Conservation (phyloP, 2,888 invertebrate species). For the Scaptodrosophila latifasciaeformis region DNA sequence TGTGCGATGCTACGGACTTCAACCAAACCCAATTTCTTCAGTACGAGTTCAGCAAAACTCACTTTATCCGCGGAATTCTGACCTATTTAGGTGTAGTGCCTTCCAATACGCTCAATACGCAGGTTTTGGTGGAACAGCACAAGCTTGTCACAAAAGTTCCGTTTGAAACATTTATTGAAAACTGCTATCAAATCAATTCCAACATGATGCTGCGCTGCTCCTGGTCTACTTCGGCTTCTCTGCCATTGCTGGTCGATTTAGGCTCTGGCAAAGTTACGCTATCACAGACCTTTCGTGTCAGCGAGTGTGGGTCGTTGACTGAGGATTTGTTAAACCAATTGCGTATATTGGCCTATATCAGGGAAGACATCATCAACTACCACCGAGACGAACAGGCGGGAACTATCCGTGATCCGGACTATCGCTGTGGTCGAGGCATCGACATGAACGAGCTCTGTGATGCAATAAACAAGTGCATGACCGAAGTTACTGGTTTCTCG, state of each 20-base stretch:
- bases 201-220: conserved; percentile 63
- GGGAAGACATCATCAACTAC: conserved; percentile 70
- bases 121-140: conserved; percentile 59
- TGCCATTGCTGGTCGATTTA: conserved; percentile 61
- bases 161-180: conserved; percentile 62
- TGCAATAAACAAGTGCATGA: conserved; percentile 66
- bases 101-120: conserved; percentile 47
- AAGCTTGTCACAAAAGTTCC: conserved; percentile 22
- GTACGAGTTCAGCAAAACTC: conserved; percentile 54
- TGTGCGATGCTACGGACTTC: conserved; percentile 79
- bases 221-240: conserved; percentile 52
- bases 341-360: conserved; percentile 65
- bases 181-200: conserved; percentile 64
- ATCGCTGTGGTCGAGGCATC: conserved; percentile 69
- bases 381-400: conserved; percentile 46
- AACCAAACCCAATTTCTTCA: conserved; percentile 74
- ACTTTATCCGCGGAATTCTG: conserved; percentile 66
- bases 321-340: conserved; percentile 71
- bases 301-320: conserved; percentile 53
- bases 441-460: conserved; percentile 67
- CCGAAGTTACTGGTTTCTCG: conserved; percentile 60
- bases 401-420: conserved; percentile 51
- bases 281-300: conserved; percentile 63
- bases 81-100: conserved; percentile 60
- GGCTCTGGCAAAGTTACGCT: conserved; percentile 66